Percentiles rank a stretch among this genome's conserved stretches.
phyloP scores from a whole-genome alignment of 2,797 vertebrate genomes.

The Ctenosaura bakeri region DNA sequence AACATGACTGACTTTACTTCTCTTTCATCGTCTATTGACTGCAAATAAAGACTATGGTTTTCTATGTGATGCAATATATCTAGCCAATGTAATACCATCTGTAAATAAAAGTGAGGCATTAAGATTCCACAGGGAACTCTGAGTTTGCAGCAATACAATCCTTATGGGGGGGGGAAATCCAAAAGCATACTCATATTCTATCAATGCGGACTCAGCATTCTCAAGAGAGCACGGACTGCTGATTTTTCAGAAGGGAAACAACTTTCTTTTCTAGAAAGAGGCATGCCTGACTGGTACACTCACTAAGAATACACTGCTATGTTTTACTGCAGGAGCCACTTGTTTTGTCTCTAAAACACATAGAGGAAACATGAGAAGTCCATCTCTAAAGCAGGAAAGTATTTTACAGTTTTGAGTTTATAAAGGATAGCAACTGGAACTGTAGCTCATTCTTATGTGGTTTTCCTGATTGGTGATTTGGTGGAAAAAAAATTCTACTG shows the following conservation, averaged over 20 bases:
- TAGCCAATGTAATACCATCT: not conserved
- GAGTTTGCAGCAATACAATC: not conserved
- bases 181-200: not conserved
- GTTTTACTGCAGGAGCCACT: not conserved
- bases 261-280: not conserved
- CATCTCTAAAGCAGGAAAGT: not conserved
- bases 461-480: not conserved
- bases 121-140: not conserved
- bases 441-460: not conserved
- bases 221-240: not conserved
- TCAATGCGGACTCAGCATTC: not conserved
- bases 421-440: not conserved
- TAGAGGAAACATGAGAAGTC: not conserved
- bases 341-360: not conserved
- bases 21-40: too few species aligned
- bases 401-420: not conserved
- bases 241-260: not conserved
- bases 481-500: not conserved
- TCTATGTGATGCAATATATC: not conserved
- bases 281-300: not conserved
- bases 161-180: too few species aligned
- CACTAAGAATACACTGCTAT: not conserved
- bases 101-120: not conserved
- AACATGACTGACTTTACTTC: too few species aligned
- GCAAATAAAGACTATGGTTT: too few species aligned